Evolutionary conservation across 2,888 invertebrate species (phyloP).

Genomic region (Metacarcinus magister): DNA sequence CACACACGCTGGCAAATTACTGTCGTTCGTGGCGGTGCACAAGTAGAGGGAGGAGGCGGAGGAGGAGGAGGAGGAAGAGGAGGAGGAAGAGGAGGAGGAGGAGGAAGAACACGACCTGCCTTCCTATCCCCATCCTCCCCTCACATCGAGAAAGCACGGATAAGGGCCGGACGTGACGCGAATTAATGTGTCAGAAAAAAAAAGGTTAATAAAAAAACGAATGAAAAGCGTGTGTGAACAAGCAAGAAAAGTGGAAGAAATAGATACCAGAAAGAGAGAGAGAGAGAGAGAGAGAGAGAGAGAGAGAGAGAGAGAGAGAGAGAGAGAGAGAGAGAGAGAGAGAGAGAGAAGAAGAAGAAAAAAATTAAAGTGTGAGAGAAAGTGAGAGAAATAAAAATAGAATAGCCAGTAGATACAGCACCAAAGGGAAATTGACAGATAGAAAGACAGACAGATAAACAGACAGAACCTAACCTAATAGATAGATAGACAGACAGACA

Average conservation of each 20-base stretch:
- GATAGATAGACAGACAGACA: no score
- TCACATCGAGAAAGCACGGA: not conserved
- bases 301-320: not conserved
- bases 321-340: not conserved
- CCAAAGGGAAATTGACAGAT: no score
- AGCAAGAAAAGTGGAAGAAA: not conserved
- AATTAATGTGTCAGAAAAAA: conserved; percentile 16
- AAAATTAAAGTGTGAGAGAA: not conserved
- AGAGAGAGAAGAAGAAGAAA: not conserved
- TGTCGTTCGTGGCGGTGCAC: not conserved
- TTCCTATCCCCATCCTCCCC: not conserved
- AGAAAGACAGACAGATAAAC: no score
- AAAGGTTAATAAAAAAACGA: not conserved
- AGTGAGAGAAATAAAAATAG: not conserved
- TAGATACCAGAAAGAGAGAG: not conserved
- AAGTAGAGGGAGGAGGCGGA: not conserved
- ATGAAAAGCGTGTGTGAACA: conserved; percentile 3
- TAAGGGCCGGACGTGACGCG: not conserved
- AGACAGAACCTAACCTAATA: no score
- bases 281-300: not conserved
- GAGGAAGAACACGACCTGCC: conserved; percentile 9
- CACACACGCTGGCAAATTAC: not conserved
- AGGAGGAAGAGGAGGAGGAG: not conserved
- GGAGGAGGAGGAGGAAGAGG: no score
- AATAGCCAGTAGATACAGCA: no score